Evolutionary conservation across 2,888 invertebrate species (phyloP).

Genomic region (Latheticus oryzae): DNA sequence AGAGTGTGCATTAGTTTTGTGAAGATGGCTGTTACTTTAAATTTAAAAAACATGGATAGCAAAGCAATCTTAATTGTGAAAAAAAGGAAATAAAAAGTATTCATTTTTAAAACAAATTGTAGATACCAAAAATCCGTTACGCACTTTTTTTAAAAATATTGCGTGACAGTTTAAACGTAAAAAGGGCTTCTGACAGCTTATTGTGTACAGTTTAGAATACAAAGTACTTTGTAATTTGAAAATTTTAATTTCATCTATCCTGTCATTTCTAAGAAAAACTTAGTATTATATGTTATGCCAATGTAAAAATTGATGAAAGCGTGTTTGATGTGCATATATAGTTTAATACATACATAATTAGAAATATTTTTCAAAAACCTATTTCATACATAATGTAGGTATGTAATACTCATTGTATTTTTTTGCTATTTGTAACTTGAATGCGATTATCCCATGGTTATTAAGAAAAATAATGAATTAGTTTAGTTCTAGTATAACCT

Average conservation of each 20-base stretch:
- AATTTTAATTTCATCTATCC: slow-evolving; percentile 25
- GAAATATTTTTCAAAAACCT: slow-evolving; percentile 45
- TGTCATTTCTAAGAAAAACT: slow-evolving; percentile 42
- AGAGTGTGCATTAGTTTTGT: slow-evolving; percentile 52
- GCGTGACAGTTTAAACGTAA: slow-evolving; percentile 43
- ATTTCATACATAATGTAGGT: too few species aligned
- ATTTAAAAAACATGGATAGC: slow-evolving; percentile 61
- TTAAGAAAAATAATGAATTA: slow-evolving; percentile 52
- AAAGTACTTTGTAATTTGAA: slow-evolving; percentile 12
- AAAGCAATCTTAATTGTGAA: slow-evolving; percentile 51
- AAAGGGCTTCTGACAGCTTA: slow-evolving; percentile 55
- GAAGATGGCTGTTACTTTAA: slow-evolving; percentile 54
- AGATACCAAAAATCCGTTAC: slow-evolving; percentile 51
- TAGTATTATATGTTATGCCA: slow-evolving; percentile 41
- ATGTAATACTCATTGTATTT: slow-evolving; percentile 29
- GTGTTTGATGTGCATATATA: slow-evolving; percentile 61
- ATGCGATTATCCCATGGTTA: slow-evolving; percentile 30
- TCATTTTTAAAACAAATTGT: slow-evolving; percentile 49
- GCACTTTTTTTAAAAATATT: slow-evolving; percentile 46
- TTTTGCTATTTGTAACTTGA: slow-evolving; percentile 25
- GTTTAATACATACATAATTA: slow-evolving; percentile 49
- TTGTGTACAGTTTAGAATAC: slow-evolving; percentile 58
- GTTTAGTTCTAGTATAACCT: slow-evolving; percentile 56
- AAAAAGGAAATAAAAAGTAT: slow-evolving; percentile 57
- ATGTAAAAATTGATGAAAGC: slow-evolving; percentile 49